Evolutionary conservation across 2,113 vertebrate species (phyloP).

Genomic region (Maccullochella peelii): DNA sequence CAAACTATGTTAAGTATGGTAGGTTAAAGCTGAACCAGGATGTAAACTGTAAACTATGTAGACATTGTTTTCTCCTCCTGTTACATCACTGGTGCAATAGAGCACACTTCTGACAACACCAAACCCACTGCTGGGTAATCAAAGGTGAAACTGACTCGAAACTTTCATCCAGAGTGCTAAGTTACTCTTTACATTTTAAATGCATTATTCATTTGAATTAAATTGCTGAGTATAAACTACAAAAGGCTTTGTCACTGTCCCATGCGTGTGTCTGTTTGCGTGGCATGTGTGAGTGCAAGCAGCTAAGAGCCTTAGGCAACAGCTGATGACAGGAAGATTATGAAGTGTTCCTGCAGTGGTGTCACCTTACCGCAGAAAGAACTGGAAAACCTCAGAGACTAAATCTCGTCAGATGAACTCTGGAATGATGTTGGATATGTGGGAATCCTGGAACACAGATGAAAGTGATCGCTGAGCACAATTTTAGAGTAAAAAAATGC

Average conservation of each 20-base stretch:
- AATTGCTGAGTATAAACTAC: neutral
- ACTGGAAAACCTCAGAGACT: conserved; percentile 6
- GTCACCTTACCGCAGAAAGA: conserved; percentile 58
- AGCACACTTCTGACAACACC: neutral
- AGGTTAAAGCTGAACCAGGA: neutral
- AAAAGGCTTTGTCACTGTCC: conserved; percentile 7
- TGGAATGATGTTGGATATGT: conserved; percentile 26
- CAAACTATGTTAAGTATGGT: neutral
- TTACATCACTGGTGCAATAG: neutral
- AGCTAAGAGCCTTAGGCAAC: conserved; percentile 56
- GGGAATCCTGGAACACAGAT: conserved; percentile 51
- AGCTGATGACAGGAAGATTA: conserved; percentile 59
- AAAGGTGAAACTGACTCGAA: neutral
- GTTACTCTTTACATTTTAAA: too few species aligned
- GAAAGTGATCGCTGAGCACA: neutral
- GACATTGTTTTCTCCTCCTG: neutral
- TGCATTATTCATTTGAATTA: too few species aligned
- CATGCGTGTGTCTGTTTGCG: conserved; percentile 14
- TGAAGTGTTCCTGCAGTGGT: conserved; percentile 29
- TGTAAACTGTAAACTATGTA: neutral
- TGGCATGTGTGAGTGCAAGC: conserved; percentile 30
- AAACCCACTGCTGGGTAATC: neutral
- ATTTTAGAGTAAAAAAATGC: neutral
- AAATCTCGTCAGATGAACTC: conserved; percentile 43
- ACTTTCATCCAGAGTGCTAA: neutral